Percentiles rank a stretch among this genome's conserved stretches.
These are phyloP conservation scores for Brachypteracias leptosomus DNA, from an alignment of 2,113 vertebrate genomes.

Conservation along the genomic window DNA sequence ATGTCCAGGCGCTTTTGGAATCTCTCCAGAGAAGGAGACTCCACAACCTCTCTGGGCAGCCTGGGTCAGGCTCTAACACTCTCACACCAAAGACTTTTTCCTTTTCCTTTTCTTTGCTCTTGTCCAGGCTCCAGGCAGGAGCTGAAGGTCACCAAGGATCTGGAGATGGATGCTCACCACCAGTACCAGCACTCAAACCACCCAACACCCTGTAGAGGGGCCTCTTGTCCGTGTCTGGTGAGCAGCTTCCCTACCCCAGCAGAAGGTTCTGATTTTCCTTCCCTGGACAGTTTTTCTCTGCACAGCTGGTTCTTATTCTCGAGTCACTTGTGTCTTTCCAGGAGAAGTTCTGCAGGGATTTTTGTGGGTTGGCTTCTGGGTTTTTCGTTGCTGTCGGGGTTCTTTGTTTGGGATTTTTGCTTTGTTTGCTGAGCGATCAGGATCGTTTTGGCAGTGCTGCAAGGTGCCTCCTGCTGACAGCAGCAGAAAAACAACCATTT, in stretches of 20 bases:
- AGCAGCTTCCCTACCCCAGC: not conserved
- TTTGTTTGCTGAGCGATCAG: not conserved
- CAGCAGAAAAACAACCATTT: not conserved
- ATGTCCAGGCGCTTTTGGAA: not conserved
- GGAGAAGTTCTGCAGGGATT: not conserved
- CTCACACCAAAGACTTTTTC: not conserved
- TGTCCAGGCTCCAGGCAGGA: fast-evolving
- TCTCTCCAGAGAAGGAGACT: not conserved
- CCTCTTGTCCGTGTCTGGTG: not conserved
- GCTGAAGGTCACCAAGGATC: not conserved
- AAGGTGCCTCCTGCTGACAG: not conserved
- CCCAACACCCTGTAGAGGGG: fast-evolving
- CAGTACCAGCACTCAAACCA: not conserved
- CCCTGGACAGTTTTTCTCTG: not conserved
- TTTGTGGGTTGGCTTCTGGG: not conserved
- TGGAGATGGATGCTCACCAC: not conserved
- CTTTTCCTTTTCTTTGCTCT: not conserved
- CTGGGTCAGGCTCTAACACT: not conserved
- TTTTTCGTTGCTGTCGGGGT: fast-evolving
- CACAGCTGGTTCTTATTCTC: not conserved
- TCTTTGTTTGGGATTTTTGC: fast-evolving
- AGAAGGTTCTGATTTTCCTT: not conserved
- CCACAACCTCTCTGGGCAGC: not conserved
- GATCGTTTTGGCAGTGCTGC: not conserved
- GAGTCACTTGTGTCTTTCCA: not conserved